Evolutionary conservation across 2,797 vertebrate genomes (phyloP).

Genomic region (Synanceia verrucosa): DNA sequence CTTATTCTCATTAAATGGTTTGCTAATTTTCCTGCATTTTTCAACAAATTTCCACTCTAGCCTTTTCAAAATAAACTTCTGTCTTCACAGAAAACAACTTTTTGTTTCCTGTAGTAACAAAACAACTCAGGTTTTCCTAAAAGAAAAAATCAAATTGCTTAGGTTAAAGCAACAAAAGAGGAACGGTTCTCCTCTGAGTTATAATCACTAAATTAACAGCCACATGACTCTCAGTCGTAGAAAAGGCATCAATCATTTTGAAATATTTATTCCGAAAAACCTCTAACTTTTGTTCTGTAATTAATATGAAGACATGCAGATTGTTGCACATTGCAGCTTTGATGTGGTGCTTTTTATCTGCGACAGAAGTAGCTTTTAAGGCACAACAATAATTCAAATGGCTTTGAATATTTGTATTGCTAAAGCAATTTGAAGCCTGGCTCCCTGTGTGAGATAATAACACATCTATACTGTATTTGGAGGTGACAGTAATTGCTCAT

Average conservation of each 20-base stretch:
- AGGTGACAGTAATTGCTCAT: conserved; percentile 65
- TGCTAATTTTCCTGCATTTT: no score
- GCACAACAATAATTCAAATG: conserved; percentile 51
- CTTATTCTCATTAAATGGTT: no score
- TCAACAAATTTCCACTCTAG: no score
- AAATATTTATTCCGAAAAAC: not conserved
- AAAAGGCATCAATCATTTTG: not conserved
- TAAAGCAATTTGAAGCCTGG: conserved; percentile 44
- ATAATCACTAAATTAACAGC: not conserved
- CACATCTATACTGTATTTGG: conserved; percentile 45
- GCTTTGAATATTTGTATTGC: conserved; percentile 43
- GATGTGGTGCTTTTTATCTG: not conserved
- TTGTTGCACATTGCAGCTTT: not conserved
- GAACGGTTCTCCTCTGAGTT: not conserved
- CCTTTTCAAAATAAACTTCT: no score
- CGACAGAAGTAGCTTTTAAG: conserved; percentile 24
- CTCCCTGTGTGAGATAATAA: conserved; percentile 46
- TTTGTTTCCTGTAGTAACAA: no score
- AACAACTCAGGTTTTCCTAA: no score
- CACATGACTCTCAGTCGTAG: not conserved
- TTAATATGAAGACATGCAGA: not conserved
- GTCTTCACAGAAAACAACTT: no score
- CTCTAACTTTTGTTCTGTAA: conserved; percentile 7
- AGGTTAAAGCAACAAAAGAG: no score
- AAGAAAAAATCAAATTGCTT: no score